Conservation (phyloP, 2,888 invertebrate species). For the Drosophila pegasa region DNA sequence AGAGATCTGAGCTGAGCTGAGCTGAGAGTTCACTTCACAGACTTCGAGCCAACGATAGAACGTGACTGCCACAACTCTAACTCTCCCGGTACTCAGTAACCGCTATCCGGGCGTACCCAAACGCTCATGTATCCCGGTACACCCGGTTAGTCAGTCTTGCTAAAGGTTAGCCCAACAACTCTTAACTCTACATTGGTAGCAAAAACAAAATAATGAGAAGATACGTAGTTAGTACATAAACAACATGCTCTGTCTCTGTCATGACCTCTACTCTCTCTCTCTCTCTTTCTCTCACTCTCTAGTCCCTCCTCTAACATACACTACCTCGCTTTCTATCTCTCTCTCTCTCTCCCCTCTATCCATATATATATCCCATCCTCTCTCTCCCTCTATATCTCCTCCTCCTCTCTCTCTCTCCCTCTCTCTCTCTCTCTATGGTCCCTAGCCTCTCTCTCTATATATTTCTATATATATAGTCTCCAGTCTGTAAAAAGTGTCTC, state of each 20-base stretch:
- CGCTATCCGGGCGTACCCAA: conserved; percentile 43
- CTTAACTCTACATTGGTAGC: conserved; percentile 67
- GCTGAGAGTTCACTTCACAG: conserved; percentile 57
- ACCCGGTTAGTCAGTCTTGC: conserved; percentile 72
- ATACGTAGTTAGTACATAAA: conserved; percentile 74
- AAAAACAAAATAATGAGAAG: conserved; percentile 61
- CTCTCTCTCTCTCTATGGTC: conserved; percentile 3
- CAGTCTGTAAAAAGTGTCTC: conserved; percentile 19
- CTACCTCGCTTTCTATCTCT: conserved; percentile 27
- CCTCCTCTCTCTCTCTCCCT: conserved; percentile 15
- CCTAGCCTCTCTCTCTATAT: neutral
- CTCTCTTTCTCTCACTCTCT: conserved; percentile 13
- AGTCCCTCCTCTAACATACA: neutral
- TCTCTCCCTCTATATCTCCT: conserved; percentile 8
- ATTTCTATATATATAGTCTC: conserved; percentile 5
- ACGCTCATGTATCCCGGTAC: conserved; percentile 40
- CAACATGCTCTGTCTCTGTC: conserved; percentile 67
- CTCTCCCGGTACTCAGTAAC: conserved; percentile 41
- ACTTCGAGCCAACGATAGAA: conserved; percentile 45
- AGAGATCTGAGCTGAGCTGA: conserved; percentile 66
- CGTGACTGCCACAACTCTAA: conserved; percentile 54
- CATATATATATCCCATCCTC: neutral
- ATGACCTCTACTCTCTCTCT: conserved; percentile 39
- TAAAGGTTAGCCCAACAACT: conserved; percentile 72
- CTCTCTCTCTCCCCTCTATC: conserved; percentile 20